These are phyloP conservation scores for Leptoteleia sp. DNA, from an alignment of 1,140 invertebrate species.

Conservation along the genomic window DNA sequence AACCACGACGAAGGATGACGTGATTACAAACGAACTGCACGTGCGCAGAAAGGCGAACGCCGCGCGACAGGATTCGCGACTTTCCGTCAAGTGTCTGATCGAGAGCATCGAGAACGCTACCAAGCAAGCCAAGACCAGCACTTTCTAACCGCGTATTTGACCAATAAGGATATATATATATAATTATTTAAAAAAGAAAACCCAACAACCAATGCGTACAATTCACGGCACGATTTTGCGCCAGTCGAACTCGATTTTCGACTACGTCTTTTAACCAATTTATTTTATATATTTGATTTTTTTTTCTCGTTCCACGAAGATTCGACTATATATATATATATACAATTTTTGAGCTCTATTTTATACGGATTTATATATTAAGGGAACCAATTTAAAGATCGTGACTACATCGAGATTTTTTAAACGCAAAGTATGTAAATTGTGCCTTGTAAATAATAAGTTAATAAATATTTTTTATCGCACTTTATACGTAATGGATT, in stretches of 20 bases:
- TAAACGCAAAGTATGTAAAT: slow-evolving; percentile 32
- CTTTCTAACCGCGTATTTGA: slow-evolving; percentile 52
- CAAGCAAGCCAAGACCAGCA: slow-evolving; percentile 89
- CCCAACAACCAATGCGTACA: no score
- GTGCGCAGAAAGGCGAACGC: slow-evolving; percentile 83
- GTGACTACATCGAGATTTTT: slow-evolving; percentile 26
- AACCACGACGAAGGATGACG: slow-evolving; percentile 77
- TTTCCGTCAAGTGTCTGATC: slow-evolving; percentile 94
- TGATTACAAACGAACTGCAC: slow-evolving; percentile 82
- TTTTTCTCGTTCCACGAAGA: slow-evolving; percentile 1
- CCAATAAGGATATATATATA: no score
- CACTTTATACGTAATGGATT: slow-evolving; percentile 3
- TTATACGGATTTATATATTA: slow-evolving; percentile 19
- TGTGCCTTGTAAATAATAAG: slow-evolving; percentile 55
- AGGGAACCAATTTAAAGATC: slow-evolving; percentile 5
- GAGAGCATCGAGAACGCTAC: slow-evolving; percentile 94
- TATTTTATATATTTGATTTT: slow-evolving; percentile 12
- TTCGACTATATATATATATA: slow-evolving; percentile 33
- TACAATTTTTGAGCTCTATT: slow-evolving; percentile 23
- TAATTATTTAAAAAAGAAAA: no score
- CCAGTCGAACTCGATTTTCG: not conserved
- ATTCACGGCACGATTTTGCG: not conserved
- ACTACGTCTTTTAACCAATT: slow-evolving; percentile 1
- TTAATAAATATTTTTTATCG: slow-evolving; percentile 25
- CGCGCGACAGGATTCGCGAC: slow-evolving; percentile 87